phyloP scores from a whole-genome alignment of 2,113 vertebrate species.

The Acinonyx jubatus region DNA sequence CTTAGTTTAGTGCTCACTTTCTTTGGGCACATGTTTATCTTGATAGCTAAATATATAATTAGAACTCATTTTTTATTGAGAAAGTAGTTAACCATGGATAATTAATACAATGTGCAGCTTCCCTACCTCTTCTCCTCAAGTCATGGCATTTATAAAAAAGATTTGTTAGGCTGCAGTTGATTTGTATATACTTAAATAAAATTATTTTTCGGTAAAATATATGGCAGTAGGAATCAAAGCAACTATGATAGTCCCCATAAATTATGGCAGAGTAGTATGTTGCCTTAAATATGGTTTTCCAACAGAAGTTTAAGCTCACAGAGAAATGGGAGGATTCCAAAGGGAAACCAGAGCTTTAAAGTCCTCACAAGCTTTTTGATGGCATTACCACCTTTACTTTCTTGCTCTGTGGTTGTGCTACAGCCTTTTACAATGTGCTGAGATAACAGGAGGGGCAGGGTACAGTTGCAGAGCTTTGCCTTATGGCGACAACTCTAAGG shows the following conservation, averaged over 20 bases:
- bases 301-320: slow-evolving; percentile 4
- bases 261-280: neutral
- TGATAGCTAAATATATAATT: neutral
- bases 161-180: neutral
- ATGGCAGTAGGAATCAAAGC: neutral
- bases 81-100: slow-evolving; percentile 38
- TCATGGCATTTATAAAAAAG: slow-evolving; percentile 28
- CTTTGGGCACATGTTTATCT: neutral
- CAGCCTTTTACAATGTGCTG: neutral
- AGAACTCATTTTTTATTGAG: neutral
- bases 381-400: neutral
- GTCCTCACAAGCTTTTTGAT: neutral
- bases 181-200: slow-evolving; percentile 12
- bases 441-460: neutral
- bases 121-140: neutral
- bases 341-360: neutral
- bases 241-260: neutral
- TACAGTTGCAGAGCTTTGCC: neutral
- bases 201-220: neutral
- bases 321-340: neutral
- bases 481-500: neutral
- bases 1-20: slow-evolving; percentile 44
- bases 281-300: neutral
- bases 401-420: neutral
- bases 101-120: slow-evolving; percentile 26